Evolutionary conservation across 23 tunicate species (phyloP), one percentile per base, ranked within the genome.

Genomic region (Clavelina lepadiformis): DNA sequence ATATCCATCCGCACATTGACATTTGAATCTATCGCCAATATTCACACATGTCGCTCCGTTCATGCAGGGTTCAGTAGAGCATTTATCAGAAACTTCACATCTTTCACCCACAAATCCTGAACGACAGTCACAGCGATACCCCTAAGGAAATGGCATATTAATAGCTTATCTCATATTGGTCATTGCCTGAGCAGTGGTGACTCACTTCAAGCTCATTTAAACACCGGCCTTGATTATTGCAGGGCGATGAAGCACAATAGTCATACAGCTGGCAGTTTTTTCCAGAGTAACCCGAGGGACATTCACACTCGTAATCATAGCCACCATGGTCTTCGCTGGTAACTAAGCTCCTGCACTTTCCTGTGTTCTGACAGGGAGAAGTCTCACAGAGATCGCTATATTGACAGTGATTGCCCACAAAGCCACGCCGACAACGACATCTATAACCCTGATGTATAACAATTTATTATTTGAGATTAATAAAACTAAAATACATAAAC

Each of bases 51-150:
- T n/a, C 3, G 76, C 91, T 21, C 80, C 73, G 59, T 82, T 82
- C 78, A 67, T 67, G 46, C 91, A 82, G n/a, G 91, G 91, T 33
- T 74, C 71, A 32, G 74, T 56, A 29, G 54, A 67, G 35, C 91
- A 82, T 6, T 31, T 27, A 36, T 82, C 91, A 8, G 5, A 8
- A 8, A 8, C 32, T 45, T 78, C 69, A 44, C 84, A 78, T 24
- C 58, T 5, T 6, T 49, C 75, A 31, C 84, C 84, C 20, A 29
- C 26, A 32, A 58, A 68, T 38, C 55, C 50, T n/a, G n/a, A n/a
- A n/a, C n/a, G n/a, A n/a, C n/a, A n/a, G n/a, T n/a, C n/a, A n/a
- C n/a, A n/a, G n/a, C n/a, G n/a, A n/a, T n/a, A n/a, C n/a, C n/a
- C n/a, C n/a, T n/a, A n/a, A n/a, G n/a, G n/a, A n/a, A n/a, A n/a